Conservation (phyloP, 2,888 invertebrate species). For the Slavum lentiscoides region DNA sequence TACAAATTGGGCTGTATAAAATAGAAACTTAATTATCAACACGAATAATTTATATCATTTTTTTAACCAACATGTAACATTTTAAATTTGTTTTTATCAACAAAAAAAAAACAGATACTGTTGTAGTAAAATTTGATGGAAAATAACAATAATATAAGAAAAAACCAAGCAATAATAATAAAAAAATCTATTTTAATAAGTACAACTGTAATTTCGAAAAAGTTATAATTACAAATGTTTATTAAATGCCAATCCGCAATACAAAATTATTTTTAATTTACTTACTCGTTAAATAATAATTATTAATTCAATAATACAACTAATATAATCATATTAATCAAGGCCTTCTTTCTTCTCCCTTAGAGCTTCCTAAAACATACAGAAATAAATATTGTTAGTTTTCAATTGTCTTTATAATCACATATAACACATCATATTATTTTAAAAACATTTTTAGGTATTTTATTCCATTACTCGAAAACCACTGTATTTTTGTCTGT, state of each 20-base stretch:
- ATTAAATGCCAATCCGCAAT: background rate
- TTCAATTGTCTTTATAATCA: background rate
- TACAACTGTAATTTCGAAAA: background rate
- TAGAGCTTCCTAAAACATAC: constrained; percentile 74
- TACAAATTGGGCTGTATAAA: too few species aligned
- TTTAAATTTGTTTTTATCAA: background rate
- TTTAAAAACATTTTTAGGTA: background rate
- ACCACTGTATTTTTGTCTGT: too few species aligned
- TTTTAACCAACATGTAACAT: too few species aligned
- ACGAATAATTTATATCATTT: too few species aligned
- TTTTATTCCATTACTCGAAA: too few species aligned
- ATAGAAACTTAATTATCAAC: too few species aligned
- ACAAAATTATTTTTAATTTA: background rate
- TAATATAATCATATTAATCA: constrained; percentile 64
- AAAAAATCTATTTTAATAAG: background rate
- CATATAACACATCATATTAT: background rate
- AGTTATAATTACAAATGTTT: constrained; percentile 1
- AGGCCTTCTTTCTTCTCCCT: constrained; percentile 86
- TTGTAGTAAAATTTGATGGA: too few species aligned
- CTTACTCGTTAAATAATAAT: background rate
- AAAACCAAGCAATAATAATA: background rate
- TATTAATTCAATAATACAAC: background rate
- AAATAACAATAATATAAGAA: background rate
- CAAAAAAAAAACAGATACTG: background rate
- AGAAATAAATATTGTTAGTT: constrained; percentile 1